Base-by-base conservation (phyloP, 2,888 invertebrate species). In the Luperina testacea region DNA sequence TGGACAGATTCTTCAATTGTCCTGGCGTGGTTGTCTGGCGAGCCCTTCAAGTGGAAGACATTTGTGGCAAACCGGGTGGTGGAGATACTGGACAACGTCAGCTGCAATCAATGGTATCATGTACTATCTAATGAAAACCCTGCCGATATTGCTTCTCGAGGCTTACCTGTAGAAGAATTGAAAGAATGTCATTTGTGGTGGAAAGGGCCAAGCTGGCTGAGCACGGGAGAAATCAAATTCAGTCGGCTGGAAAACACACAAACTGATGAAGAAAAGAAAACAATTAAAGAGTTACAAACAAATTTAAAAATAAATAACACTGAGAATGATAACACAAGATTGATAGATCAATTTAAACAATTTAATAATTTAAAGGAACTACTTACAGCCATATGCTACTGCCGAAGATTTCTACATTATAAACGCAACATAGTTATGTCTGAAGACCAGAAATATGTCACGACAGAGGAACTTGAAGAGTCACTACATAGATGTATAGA, bases 1-100 rank as follows among this genome's bases (percentile, higher is more conserved):
- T 27, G 27, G 17, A 32, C 63, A 17, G 63, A 32, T 32, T 63
- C 63, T 15, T 73, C 77, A 61, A 69, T 63, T 15, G 72, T 73
- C 38, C 24, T 69, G 38, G 77, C 68, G 5, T 69, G 72, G 77
- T 17, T 73, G 42, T 73, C 61, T 51, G 72, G 77, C 7, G 72
- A 77, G 11, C 77, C 77, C 3, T 63, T 13, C 48, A 72, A 68
- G 27, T 77, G 77, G 77, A 72, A 77, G 51, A 77, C 72, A 27
- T 77, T 77, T 53, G 72, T 77, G 11, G 77, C 77, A 5, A 77
- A 77, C 27, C 32, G 77, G 27, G 77, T 77, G 51, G 73, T 73
- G 20, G 73, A 78, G 17, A 73, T 78, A 72, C 11, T 73, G 27
- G 53, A 78, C 13, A 78, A 73, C 13, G 17, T 53, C 20, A 69